Evolutionary conservation across 2,113 vertebrate species (phyloP).

Genomic region (Aplodontia rufa): DNA sequence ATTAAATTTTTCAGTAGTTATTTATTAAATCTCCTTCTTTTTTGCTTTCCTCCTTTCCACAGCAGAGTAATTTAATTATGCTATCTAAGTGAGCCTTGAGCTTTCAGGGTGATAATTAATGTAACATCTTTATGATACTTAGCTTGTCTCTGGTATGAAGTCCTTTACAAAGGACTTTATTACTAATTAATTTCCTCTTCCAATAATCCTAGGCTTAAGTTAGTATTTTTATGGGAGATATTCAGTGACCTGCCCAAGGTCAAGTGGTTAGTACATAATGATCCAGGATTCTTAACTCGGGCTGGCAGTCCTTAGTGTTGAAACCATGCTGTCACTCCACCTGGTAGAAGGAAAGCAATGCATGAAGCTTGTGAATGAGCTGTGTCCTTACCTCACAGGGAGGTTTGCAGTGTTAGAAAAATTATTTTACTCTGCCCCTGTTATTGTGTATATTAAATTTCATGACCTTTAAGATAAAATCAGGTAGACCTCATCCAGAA

Average conservation of each 20-base stretch:
- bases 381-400: neutral
- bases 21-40: neutral
- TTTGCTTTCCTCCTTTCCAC: neutral
- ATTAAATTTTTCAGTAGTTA: neutral
- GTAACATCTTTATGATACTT: neutral
- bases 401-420: neutral
- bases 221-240: neutral
- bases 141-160: neutral
- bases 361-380: neutral
- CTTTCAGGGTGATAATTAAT: neutral
- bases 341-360: neutral
- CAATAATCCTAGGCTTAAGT: neutral
- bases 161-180: neutral
- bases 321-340: neutral
- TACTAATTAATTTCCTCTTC: neutral
- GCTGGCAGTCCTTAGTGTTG: too few species aligned
- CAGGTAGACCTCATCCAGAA: neutral
- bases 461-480: neutral
- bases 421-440: neutral
- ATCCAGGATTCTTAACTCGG: neutral
- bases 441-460: neutral
- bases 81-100: neutral
- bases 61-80: neutral
- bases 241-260: neutral
- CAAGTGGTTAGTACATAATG: neutral